Conservation (phyloP, 2,113 vertebrate species). For the Paralichthys olivaceus region DNA sequence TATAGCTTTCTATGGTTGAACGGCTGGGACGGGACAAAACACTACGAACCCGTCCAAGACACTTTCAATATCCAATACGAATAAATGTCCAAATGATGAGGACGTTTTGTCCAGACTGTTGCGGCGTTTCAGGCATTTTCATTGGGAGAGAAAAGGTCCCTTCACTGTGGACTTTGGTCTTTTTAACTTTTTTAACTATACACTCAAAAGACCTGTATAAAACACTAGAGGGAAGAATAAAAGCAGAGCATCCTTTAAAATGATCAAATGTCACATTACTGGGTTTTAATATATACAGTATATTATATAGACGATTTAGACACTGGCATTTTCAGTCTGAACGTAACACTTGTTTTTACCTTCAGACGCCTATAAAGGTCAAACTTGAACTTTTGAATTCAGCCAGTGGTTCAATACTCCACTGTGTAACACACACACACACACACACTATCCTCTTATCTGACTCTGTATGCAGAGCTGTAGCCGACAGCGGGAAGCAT, state of each 20-base stretch:
- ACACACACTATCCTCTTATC: constrained; percentile 48
- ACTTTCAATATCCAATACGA: constrained; percentile 1
- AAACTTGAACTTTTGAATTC: constrained; percentile 45
- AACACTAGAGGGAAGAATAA: too few species aligned
- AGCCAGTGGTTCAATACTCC: constrained; percentile 3
- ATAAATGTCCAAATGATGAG: neutral
- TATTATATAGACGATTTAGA: neutral
- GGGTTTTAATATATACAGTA: neutral
- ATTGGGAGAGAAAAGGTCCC: neutral
- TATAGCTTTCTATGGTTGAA: neutral
- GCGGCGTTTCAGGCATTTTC: too few species aligned
- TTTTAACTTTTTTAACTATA: too few species aligned
- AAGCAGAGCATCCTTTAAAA: neutral
- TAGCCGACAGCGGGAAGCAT: constrained; percentile 48
- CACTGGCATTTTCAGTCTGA: constrained; percentile 2
- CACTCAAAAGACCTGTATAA: too few species aligned
- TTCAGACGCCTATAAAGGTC: constrained; percentile 45
- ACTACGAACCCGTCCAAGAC: neutral
- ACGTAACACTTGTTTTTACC: constrained; percentile 1
- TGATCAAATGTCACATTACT: neutral
- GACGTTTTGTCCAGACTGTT: neutral
- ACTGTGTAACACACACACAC: neutral
- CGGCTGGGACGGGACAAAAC: neutral
- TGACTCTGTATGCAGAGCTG: constrained; percentile 58
- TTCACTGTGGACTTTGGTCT: neutral